A percentile compares a stretch with the other conserved stretches of the same genome.
phyloP scores from a whole-genome alignment of 1,140 invertebrate species.

The Drosophila persimilis region DNA sequence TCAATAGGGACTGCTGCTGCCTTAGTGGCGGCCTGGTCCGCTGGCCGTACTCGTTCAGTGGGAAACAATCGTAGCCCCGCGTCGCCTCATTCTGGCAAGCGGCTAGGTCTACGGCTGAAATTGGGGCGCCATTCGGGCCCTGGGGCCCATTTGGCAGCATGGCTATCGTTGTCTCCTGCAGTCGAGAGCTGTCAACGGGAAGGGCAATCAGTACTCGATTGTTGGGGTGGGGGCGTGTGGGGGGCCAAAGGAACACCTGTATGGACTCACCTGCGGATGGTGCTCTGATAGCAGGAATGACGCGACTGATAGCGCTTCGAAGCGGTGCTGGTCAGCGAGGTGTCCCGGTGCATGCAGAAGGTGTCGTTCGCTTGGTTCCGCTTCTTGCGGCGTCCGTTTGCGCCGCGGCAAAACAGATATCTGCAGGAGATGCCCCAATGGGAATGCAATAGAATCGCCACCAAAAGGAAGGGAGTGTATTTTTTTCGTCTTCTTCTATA shows the following conservation, averaged over 20 bases:
- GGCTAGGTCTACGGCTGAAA: constrained; percentile 35
- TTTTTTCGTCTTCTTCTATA: too few species aligned
- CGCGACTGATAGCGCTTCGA: constrained; percentile 76
- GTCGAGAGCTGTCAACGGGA: constrained; percentile 48
- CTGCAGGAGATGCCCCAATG: constrained; percentile 34
- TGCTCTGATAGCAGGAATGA: constrained; percentile 78
- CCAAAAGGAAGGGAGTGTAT: too few species aligned
- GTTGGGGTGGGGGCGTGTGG: not conserved
- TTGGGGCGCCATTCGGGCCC: constrained; percentile 38
- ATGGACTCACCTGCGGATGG: constrained; percentile 69
- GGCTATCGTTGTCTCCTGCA: constrained; percentile 80
- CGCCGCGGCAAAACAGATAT: constrained; percentile 79
- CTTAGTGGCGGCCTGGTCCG: constrained; percentile 38
- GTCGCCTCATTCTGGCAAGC: constrained; percentile 29
- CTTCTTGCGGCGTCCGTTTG: constrained; percentile 64
- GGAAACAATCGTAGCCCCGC: constrained; percentile 50
- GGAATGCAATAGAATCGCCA: not conserved
- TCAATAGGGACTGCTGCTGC: constrained; percentile 61
- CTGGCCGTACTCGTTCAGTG: constrained; percentile 49
- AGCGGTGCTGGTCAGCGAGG: constrained; percentile 80
- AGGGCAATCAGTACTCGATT: not conserved
- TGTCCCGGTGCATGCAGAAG: constrained; percentile 78
- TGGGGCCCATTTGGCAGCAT: constrained; percentile 67
- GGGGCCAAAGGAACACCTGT: not conserved
- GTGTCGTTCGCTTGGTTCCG: constrained; percentile 72